Base-by-base conservation (phyloP, 2,113 vertebrate genomes). In the Crypturellus undulatus region DNA sequence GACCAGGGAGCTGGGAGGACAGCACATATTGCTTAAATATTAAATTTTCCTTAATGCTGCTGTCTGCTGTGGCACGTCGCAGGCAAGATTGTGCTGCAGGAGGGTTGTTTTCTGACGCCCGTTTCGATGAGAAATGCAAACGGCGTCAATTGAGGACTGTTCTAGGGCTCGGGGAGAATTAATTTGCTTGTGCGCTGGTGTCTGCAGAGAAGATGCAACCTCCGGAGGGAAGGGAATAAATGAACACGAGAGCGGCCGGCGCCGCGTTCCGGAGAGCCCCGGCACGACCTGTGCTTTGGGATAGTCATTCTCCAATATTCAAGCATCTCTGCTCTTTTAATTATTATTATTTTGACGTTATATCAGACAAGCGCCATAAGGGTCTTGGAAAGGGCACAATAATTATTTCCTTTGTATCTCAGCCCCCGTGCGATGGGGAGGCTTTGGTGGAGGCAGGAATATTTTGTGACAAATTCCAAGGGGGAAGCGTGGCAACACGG, bases 321-420 rank as follows among this genome's bases (percentile, higher is more conserved):
- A 90, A 93, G 84, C 90, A 62, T 9, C 79, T 96, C 95, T 92
- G 85, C 94, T 94, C 91, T 94, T 86, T 92, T 96, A 94, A 96
- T 96, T 96, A 90, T 96, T 93, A 79, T 91, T 79, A 90, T 93
- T 97, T 96, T 96, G 88, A 94, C 95, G 90, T 96, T 81, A 4
- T 94, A 91, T 93, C 95, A 90, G 95, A 93, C 77, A 65, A 94
- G 73, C 94, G 92, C 94, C 91, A 87, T 34, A 18, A 89, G 94
- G 92, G 94, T 72, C 94, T 94, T 93, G 22, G 92, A 96, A 86
- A 90, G 95, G 96, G 92, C 94, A 95, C 90, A 94, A 92, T 94
- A 94, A 94, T 96, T 90, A 94, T 95, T 96, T 93, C 65, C 92
- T 92, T 92, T 95, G 34, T 90, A 71, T 92, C 83, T 90, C 86